Percentiles rank a stretch among this genome's conserved stretches.
phyloP scores from a whole-genome alignment of 2,888 invertebrate genomes.

The Penaeus monodon region DNA sequence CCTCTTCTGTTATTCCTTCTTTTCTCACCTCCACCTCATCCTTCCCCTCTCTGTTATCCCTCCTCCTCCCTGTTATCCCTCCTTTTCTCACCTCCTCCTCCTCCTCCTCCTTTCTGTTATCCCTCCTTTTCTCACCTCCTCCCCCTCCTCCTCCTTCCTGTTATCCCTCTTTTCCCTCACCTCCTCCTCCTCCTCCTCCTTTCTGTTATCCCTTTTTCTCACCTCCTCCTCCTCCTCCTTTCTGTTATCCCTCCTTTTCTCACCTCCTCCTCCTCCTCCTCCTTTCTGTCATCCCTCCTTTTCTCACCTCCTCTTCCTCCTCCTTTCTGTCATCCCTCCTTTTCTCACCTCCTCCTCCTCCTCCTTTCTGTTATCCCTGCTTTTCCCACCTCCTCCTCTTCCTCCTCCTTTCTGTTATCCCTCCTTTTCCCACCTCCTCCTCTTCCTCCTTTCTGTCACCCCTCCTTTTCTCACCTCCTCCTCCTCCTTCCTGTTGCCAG shows the following conservation, averaged over 20 bases:
- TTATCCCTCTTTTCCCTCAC: not conserved
- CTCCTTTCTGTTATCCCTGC: too few relatives aligned
- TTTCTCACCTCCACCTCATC: not conserved
- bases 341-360: too few relatives aligned
- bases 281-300: not conserved
- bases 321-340: too few relatives aligned
- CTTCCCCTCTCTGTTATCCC: not conserved
- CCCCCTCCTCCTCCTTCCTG: not conserved
- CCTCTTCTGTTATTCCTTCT: not conserved
- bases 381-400: too few relatives aligned
- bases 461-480: too few relatives aligned
- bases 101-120: not conserved
- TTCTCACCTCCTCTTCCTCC: too few relatives aligned
- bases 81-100: not conserved
- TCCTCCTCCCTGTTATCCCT: not conserved
- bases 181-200: not conserved
- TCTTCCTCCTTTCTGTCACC: too few relatives aligned
- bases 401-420: too few relatives aligned
- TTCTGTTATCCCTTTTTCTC: too few relatives aligned
- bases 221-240: not conserved
- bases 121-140: not conserved
- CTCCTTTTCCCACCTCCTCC: too few relatives aligned
- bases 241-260: not conserved
- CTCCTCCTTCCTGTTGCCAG: too few relatives aligned
- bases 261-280: not conserved